Percentiles rank a stretch among this genome's conserved stretches.
phyloP scores from a whole-genome alignment of 2,113 vertebrate species.

The Petaurus breviceps region DNA sequence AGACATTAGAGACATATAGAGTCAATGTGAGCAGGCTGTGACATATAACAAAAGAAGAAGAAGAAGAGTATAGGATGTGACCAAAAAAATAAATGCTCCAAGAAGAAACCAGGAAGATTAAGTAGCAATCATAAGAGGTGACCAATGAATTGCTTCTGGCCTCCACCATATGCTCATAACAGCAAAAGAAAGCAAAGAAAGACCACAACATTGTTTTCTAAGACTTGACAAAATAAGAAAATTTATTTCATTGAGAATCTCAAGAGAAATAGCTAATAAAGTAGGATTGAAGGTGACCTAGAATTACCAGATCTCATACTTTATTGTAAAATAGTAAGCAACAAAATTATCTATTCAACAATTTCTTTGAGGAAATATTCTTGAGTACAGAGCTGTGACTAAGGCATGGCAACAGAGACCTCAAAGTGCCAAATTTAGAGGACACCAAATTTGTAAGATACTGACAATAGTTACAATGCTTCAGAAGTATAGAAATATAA shows the following conservation, averaged over 20 bases:
- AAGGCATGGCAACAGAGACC: neutral
- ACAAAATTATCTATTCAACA: neutral
- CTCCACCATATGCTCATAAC: neutral
- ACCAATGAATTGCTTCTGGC: neutral
- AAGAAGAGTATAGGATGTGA: neutral
- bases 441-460: neutral
- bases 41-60: neutral
- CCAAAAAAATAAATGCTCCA: neutral
- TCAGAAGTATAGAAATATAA: neutral
- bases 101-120: neutral
- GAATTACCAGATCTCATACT: neutral
- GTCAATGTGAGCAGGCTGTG: neutral
- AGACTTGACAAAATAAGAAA: neutral
- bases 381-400: neutral
- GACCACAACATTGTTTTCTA: neutral
- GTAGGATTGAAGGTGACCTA: neutral
- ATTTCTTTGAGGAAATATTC: neutral
- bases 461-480: neutral
- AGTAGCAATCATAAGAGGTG: neutral
- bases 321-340: neutral
- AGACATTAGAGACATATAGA: neutral
- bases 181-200: neutral
- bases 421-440: neutral
- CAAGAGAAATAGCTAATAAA: neutral
- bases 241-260: neutral